Conservation (phyloP, 2,797 vertebrate genomes). For the Acanthornis magna region DNA sequence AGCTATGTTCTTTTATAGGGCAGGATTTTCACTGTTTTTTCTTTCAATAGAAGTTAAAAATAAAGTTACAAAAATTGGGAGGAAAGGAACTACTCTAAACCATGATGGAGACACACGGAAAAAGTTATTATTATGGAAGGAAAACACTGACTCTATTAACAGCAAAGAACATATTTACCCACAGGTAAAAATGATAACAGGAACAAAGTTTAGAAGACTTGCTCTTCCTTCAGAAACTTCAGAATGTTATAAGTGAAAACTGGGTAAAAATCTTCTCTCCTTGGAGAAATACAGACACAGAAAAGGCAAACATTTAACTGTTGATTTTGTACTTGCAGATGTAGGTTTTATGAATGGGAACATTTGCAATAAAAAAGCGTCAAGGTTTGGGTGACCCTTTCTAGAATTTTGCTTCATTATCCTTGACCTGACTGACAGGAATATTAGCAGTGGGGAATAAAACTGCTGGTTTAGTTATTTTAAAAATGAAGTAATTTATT, state of each 20-base stretch:
- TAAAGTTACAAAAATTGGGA: not conserved
- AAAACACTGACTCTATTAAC: not conserved
- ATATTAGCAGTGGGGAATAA: slow-evolving; percentile 19
- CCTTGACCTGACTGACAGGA: slow-evolving; percentile 29
- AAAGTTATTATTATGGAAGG: not conserved
- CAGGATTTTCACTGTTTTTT: not conserved
- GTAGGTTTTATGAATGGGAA: not conserved
- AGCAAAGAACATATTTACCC: not conserved
- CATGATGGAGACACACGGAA: not conserved
- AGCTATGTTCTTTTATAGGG: not conserved
- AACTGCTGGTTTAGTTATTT: not conserved
- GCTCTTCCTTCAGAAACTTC: not conserved
- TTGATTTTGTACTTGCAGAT: slow-evolving; percentile 27
- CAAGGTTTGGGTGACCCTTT: not conserved
- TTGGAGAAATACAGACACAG: not conserved
- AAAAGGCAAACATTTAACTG: slow-evolving; percentile 26
- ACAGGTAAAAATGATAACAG: not conserved
- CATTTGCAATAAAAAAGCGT: not conserved
- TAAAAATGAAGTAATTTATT: slow-evolving; percentile 8
- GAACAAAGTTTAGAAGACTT: not conserved
- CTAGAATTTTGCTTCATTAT: slow-evolving; percentile 28
- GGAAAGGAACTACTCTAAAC: not conserved
- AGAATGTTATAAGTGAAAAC: not conserved
- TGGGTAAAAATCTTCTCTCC: not conserved
- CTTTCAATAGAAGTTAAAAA: not conserved